phyloP scores from a whole-genome alignment of 2,797 vertebrate genomes.

The Hypotaenidia philippensis region DNA sequence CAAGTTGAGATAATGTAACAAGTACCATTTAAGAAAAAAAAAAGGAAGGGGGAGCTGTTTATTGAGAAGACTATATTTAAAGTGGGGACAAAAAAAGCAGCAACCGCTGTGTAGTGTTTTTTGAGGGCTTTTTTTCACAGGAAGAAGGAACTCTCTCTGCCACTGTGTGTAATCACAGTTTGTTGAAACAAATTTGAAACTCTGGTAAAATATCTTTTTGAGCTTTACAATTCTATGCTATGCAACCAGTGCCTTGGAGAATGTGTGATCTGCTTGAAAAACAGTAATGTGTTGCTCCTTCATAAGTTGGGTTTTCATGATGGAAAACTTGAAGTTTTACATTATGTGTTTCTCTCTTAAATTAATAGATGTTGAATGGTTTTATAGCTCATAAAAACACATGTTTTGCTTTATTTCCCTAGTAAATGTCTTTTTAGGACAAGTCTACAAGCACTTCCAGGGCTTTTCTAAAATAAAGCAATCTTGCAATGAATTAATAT shows the following conservation, averaged over 20 bases:
- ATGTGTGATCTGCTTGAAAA: neutral
- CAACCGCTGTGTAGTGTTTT: neutral
- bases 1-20: conserved; percentile 41
- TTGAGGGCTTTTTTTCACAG: neutral
- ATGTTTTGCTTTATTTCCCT: conserved; percentile 1
- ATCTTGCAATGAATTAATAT: neutral
- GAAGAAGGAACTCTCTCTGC: neutral
- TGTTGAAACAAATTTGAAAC: conserved; percentile 12
- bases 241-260: neutral
- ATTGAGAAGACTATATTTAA: neutral
- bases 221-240: neutral
- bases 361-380: neutral
- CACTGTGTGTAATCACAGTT: neutral
- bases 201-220: neutral
- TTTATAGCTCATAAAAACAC: conserved; percentile 11
- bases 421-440: conserved; percentile 4
- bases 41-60: neutral
- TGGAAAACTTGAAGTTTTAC: neutral
- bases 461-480: neutral
- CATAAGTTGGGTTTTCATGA: neutral
- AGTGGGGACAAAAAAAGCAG: neutral
- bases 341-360: neutral
- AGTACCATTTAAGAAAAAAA: neutral
- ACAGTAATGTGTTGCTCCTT: neutral
- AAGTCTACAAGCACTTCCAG: neutral